Base-by-base conservation (phyloP, 1,140 invertebrate genomes). In the Mylabris phalerata region DNA sequence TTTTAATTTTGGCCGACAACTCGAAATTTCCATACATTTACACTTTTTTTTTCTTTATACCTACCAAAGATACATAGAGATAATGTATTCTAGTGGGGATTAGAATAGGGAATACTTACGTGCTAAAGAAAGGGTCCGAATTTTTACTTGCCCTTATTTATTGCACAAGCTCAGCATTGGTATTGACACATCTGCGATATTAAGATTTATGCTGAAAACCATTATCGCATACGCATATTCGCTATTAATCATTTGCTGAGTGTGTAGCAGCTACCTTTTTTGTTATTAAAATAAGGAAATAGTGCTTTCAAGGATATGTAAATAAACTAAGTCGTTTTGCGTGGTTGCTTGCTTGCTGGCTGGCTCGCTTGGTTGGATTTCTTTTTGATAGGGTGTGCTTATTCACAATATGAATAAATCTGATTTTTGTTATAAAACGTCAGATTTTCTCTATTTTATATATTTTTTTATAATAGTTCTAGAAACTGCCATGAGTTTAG, bases 401-500 rank as follows among this genome's bases (percentile, higher is more conserved):
- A 32, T 32, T 32, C 32, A 5, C 7, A 32, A 32, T 32, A 32
- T 32, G 7, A 32, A 32, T 32, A 32, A 32, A 32, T 32, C 32
- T 32, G 32, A 32, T 32, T 32, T 32, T 32, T 7, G 32, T 32
- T 32, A 32, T 32, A 32, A 32, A 32, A 32, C 7, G 32, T 32
- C 32, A 32, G 32, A 32, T 32, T 32, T 32, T 32, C 32, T 32
- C 32, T 32, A 32, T 32, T 32, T 32, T 32, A 5, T 32, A 5
- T 59, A 56, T 62, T 55, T 62, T 56, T 62, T 46, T 54, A 55
- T 45, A 59, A 62, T 54, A 54, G 51, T 54, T 42, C 41, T 64
- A 45, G 49, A 60, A 64, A 60, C 45, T 60, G 63, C 55, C 51
- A 49, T 49, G 63, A 58, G 55, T 57, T 64, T 55, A 58, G 55